A percentile compares a stretch with the other conserved stretches of the same genome.
Evolutionary conservation across 2,888 invertebrate species (phyloP).

Genomic region (Drosophila colorata): DNA sequence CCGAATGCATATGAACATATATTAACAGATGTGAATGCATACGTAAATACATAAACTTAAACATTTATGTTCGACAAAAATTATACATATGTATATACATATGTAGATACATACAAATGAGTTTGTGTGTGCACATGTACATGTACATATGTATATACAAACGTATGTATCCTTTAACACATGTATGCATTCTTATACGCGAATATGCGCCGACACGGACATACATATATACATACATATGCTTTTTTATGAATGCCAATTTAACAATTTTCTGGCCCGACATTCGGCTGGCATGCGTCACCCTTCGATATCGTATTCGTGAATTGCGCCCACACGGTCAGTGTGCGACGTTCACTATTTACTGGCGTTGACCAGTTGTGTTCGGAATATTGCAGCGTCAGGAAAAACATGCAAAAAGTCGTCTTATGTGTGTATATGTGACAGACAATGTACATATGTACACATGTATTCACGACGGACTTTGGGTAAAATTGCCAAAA

Average conservation of each 20-base stretch:
- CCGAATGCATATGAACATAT: neutral
- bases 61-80: conserved; percentile 18
- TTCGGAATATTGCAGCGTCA: conserved; percentile 66
- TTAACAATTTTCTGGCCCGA: conserved; percentile 56
- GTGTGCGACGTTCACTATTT: conserved; percentile 51
- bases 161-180: conserved; percentile 13
- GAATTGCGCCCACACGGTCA: conserved; percentile 37
- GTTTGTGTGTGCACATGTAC: neutral
- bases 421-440: conserved; percentile 48
- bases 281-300: conserved; percentile 60
- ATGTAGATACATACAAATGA: neutral
- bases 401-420: conserved; percentile 58
- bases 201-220: conserved; percentile 39
- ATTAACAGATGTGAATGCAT: conserved; percentile 13
- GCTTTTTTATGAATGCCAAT: conserved; percentile 63
- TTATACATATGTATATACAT: conserved; percentile 21
- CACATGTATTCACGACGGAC: conserved; percentile 25
- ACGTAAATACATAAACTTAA: conserved; percentile 11
- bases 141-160: neutral
- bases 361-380: conserved; percentile 66
- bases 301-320: conserved; percentile 60
- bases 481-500: conserved; percentile 15
- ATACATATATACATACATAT: conserved; percentile 21
- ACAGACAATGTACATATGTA: conserved; percentile 16
- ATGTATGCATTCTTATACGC: conserved; percentile 30